Conservation (phyloP, 2,888 invertebrate species). For the Cantharis nigra region DNA sequence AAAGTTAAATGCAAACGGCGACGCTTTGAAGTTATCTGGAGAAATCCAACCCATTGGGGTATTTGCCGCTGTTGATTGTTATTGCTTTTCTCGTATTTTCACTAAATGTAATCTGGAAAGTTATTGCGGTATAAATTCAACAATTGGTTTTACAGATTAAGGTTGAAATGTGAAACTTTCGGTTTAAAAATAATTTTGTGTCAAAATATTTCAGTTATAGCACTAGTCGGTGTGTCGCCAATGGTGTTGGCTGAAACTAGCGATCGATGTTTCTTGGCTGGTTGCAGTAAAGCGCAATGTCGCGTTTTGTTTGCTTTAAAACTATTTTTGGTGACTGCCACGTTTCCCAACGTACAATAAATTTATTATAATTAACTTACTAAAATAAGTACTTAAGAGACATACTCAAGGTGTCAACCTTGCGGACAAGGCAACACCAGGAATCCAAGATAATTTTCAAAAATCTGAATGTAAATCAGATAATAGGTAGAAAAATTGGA, state of each 20-base stretch:
- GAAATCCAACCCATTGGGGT: neutral
- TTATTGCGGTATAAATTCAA: neutral
- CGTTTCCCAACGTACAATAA: neutral
- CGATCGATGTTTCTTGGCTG: conserved; percentile 22
- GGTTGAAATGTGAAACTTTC: neutral
- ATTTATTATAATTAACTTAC: neutral
- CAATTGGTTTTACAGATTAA: neutral
- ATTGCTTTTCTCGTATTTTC: neutral
- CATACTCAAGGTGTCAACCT: neutral
- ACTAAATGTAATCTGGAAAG: neutral
- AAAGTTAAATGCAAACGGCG: neutral
- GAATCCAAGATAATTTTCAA: neutral
- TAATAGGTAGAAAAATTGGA: too few species aligned
- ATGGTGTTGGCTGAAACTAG: conserved; percentile 18
- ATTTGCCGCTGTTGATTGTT: neutral
- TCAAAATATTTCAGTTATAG: neutral
- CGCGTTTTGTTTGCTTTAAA: conserved; percentile 4
- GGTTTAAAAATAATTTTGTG: neutral
- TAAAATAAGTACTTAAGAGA: neutral
- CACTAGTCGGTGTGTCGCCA: conserved; percentile 16
- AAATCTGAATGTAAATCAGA: neutral
- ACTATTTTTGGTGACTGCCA: neutral
- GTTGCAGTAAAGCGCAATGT: conserved; percentile 20
- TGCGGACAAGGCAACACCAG: neutral
- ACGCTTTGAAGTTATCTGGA: neutral